phyloP scores from a whole-genome alignment of 2,888 invertebrate genomes.

The Rhagophthalmus giganteus region DNA sequence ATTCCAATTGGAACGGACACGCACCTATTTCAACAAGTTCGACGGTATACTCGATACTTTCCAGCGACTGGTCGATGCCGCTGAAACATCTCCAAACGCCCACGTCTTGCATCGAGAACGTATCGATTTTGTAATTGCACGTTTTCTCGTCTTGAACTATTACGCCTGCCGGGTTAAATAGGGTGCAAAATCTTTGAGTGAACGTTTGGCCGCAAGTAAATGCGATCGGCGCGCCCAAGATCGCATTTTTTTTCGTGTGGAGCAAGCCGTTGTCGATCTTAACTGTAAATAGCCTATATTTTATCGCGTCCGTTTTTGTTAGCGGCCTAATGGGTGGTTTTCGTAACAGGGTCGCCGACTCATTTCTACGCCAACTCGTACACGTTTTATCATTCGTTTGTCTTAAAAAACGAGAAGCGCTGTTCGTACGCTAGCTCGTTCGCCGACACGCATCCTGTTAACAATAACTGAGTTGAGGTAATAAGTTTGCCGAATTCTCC shows the following conservation, averaged over 20 bases:
- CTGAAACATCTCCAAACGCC: conserved; percentile 31
- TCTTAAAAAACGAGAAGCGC: too few relatives aligned
- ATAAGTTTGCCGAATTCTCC: too few relatives aligned
- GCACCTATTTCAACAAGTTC: conserved; percentile 19
- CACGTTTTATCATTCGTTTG: too few relatives aligned
- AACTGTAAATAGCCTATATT: neutral
- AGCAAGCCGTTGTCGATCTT: neutral
- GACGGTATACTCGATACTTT: conserved; percentile 23
- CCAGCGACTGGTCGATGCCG: conserved; percentile 19
- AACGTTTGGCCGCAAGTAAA: neutral
- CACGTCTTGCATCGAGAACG: conserved; percentile 14
- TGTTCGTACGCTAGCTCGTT: too few relatives aligned
- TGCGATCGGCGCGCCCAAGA: neutral
- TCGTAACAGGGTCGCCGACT: too few relatives aligned
- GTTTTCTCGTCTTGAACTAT: conserved; percentile 7
- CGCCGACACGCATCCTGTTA: too few relatives aligned
- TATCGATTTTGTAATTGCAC: conserved; percentile 7
- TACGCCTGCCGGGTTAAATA: conserved; percentile 29
- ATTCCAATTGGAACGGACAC: too few relatives aligned
- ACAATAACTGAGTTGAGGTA: too few relatives aligned
- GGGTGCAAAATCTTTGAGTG: conserved; percentile 25
- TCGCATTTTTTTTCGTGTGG: neutral
- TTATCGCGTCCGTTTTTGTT: neutral
- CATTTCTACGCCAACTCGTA: too few relatives aligned
- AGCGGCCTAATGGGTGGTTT: too few relatives aligned